Base-by-base conservation (phyloP, 2,113 vertebrate genomes). In the Podocnemis expansa region DNA sequence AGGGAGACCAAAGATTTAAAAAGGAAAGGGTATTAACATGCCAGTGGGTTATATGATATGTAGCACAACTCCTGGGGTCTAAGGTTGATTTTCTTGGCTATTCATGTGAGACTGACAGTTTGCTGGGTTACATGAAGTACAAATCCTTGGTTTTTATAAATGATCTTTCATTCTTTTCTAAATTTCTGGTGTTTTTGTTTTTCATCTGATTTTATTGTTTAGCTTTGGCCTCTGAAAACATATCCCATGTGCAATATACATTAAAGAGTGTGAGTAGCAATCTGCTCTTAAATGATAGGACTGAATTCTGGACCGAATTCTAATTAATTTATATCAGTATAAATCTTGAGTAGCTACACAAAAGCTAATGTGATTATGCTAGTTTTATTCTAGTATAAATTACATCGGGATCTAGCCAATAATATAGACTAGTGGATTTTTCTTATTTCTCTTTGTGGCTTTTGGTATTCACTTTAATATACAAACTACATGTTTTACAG, bases 1-100 rank as follows among this genome's bases (percentile, higher is more conserved):
- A 96, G 92, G 86, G 95, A 95, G 78, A 92, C 82, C 51, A 94
- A 89, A 93, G 95, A 96, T 95, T 97, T 96, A 92, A 96, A 97
- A 97, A 97, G 92, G 95, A 95, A 96, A 96, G 89, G 73, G 92
- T 97, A 97, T 95, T 97, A 97, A 94, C 96, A 97, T 82, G 91
- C 94, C 93, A 86, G 90, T 56, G 88, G 54, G 94, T 93, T 90
- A 96, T 96, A 92, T 12, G 96, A 97, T 97, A 97, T 2, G 8
- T 87, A 96, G 84, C 2, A 1, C 86, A 95, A 96, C 96, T 97
- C 95, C 89, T 95, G 82, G 78, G 90, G 84, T 93, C 90, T 85
- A 95, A 79, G 82, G 89, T 95, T 97, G 90, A 96, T 94, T 97
- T 95, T 82, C 94, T 96, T 93, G 89, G 89, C 88, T 96, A 54